Evolutionary conservation across 2,797 vertebrate species (phyloP).

Genomic region (Natrix natrix): DNA sequence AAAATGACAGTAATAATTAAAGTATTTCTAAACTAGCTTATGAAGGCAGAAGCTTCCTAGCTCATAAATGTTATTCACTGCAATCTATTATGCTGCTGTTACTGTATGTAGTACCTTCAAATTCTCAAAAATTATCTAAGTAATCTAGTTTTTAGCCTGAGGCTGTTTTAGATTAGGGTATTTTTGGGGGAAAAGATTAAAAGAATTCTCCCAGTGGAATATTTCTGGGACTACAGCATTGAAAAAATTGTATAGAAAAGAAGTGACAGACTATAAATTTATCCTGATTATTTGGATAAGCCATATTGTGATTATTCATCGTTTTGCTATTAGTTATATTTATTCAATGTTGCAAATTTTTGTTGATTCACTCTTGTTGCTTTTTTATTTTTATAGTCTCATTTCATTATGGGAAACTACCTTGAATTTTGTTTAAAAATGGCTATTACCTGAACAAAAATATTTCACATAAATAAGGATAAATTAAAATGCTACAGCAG

Average conservation of each 20-base stretch:
- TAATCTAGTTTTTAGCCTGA: neutral
- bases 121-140: neutral
- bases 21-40: neutral
- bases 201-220: neutral
- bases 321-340: neutral
- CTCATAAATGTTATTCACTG: neutral
- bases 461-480: neutral
- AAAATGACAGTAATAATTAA: neutral
- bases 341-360: neutral
- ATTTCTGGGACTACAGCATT: neutral
- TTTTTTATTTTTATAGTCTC: neutral
- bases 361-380: neutral
- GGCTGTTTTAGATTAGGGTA: neutral
- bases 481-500: neutral
- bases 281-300: neutral
- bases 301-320: neutral
- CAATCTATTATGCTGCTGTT: neutral
- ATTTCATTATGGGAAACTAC: neutral
- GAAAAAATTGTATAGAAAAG: too few species aligned
- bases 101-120: neutral
- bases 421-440: neutral
- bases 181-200: neutral
- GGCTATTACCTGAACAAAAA: neutral
- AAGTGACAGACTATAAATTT: neutral
- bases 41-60: neutral